Conservation (phyloP, 1,140 invertebrate species). For the Eupristina koningsbergeri region DNA sequence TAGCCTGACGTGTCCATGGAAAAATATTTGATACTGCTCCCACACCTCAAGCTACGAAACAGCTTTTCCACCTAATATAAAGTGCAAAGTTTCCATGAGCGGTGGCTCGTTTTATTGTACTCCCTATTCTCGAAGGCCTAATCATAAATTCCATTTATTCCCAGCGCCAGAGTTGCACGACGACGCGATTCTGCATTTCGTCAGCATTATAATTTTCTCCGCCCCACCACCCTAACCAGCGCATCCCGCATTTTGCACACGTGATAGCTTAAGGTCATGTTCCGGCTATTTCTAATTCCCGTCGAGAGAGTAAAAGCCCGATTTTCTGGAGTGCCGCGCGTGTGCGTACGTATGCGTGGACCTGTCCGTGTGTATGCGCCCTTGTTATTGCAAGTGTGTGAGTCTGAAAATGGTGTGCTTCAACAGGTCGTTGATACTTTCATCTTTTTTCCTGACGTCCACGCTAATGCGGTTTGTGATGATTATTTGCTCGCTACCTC, state of each 20-base stretch:
- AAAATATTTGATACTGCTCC: too few species aligned
- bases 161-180: neutral
- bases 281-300: neutral
- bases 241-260: neutral
- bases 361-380: too few species aligned
- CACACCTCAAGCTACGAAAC: too few species aligned
- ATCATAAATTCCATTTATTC: neutral
- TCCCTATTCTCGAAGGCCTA: neutral
- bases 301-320: too few species aligned
- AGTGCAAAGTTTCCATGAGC: neutral
- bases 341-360: too few species aligned
- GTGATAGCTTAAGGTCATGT: neutral
- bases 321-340: too few species aligned
- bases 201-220: neutral
- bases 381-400: neutral
- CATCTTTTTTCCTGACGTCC: conserved; percentile 44
- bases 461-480: neutral
- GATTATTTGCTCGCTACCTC: neutral
- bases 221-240: too few species aligned
- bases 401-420: conserved; percentile 46
- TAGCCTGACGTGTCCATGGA: too few species aligned
- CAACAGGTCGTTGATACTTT: conserved; percentile 60
- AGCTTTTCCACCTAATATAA: neutral
- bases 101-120: neutral
- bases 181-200: neutral